Conservation (phyloP, 1,140 invertebrate genomes). For the Octopus sinensis region DNA sequence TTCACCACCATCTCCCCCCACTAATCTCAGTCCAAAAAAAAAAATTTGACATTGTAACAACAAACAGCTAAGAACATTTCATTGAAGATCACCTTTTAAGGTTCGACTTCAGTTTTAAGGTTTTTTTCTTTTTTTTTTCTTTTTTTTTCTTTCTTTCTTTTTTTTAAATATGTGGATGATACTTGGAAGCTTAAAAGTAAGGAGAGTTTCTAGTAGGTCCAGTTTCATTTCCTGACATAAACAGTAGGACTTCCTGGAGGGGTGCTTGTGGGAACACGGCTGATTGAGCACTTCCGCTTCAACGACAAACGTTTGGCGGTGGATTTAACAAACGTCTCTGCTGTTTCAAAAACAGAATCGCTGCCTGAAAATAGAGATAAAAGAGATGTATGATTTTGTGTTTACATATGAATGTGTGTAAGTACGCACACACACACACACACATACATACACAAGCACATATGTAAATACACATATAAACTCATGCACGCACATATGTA, state of each 20-base stretch:
- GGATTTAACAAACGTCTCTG: neutral
- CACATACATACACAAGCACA: no score
- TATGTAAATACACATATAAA: no score
- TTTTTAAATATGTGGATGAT: neutral
- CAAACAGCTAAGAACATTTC: neutral
- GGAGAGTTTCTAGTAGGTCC: neutral
- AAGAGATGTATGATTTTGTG: no score
- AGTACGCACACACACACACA: no score
- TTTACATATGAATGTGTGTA: no score
- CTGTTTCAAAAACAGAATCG: neutral
- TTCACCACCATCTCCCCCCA: no score
- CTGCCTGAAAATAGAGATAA: neutral
- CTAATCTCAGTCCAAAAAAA: no score
- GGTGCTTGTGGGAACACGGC: neutral
- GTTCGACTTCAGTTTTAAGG: neutral
- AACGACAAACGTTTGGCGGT: neutral
- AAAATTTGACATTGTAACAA: neutral
- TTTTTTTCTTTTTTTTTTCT: neutral
- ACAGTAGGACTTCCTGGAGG: constrained; percentile 1
- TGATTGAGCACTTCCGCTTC: neutral
- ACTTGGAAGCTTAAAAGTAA: neutral
- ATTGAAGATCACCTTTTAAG: neutral
- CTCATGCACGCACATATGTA: no score
- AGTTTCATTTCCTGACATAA: neutral
- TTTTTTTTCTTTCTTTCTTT: neutral